Evolutionary conservation across 1,140 invertebrate species (phyloP).

Genomic region (Drosophila melanica): DNA sequence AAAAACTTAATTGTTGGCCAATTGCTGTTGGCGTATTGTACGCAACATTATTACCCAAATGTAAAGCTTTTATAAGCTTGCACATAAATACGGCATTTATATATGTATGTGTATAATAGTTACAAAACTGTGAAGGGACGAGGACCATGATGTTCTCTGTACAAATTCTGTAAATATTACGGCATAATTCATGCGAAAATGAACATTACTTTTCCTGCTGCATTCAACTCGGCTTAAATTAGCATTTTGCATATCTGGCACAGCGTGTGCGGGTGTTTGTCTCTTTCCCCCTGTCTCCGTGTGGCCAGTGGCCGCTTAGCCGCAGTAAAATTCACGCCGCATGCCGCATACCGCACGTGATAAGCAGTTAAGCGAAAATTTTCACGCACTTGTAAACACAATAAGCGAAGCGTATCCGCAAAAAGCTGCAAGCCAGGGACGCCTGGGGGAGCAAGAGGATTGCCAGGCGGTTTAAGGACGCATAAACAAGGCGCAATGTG

Average conservation of each 20-base stretch:
- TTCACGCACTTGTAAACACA: slow-evolving; percentile 80
- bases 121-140: not conserved
- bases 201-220: slow-evolving; percentile 31
- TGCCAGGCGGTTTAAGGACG: not conserved
- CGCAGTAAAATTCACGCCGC: slow-evolving; percentile 70
- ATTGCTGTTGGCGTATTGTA: no score
- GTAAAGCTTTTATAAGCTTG: no score
- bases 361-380: slow-evolving; percentile 80
- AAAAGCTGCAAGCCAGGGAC: slow-evolving; percentile 59
- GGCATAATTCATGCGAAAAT: slow-evolving; percentile 29
- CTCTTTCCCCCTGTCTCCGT: slow-evolving; percentile 37
- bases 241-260: slow-evolving; percentile 33
- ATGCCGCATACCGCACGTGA: slow-evolving; percentile 67
- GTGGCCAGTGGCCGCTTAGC: slow-evolving; percentile 58
- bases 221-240: slow-evolving; percentile 47
- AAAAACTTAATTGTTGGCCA: no score
- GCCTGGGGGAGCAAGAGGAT: slow-evolving; percentile 1
- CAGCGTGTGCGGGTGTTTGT: slow-evolving; percentile 14
- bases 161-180: slow-evolving; percentile 19
- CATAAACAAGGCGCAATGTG: slow-evolving; percentile 7
- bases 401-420: slow-evolving; percentile 74
- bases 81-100: no score
- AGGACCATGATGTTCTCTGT: not conserved
- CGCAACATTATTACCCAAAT: no score
- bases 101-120: not conserved